phyloP scores from a whole-genome alignment of 2,888 invertebrate genomes.

The Metalampra italica region DNA sequence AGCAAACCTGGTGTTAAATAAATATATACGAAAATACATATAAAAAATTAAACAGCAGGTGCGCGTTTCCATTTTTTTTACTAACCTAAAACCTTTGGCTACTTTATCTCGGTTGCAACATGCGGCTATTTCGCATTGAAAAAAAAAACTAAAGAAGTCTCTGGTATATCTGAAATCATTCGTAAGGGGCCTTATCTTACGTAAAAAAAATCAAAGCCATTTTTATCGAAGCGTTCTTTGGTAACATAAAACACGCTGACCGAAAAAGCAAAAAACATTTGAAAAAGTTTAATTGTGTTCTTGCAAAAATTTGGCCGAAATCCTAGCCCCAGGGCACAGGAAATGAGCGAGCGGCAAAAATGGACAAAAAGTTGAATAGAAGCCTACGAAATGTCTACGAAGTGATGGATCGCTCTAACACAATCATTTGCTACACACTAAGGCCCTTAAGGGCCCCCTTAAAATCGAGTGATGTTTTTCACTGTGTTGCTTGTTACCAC shows the following conservation, averaged over 20 bases:
- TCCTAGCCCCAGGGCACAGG: conserved; percentile 61
- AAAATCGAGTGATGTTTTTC: conserved; percentile 73
- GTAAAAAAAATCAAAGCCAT: conserved; percentile 40
- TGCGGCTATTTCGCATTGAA: conserved; percentile 29
- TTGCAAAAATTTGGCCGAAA: conserved; percentile 62
- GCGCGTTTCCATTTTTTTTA: conserved; percentile 17
- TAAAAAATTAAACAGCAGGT: conserved; percentile 14
- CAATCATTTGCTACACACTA: conserved; percentile 65
- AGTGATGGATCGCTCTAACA: conserved; percentile 74
- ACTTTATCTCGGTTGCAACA: conserved; percentile 37
- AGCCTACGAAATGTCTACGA: conserved; percentile 61
- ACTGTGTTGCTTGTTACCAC: conserved; percentile 44
- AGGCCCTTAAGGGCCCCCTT: conserved; percentile 72
- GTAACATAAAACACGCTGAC: conserved; percentile 69
- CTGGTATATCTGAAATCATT: conserved; percentile 23
- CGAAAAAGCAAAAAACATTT: conserved; percentile 43
- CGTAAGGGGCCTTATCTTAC: conserved; percentile 38
- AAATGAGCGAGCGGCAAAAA: conserved; percentile 64
- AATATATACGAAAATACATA: neutral
- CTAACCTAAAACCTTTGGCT: conserved; percentile 32
- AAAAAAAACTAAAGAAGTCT: conserved; percentile 34
- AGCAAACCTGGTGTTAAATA: no score
- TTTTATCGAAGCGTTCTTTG: conserved; percentile 35
- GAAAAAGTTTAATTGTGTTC: conserved; percentile 65
- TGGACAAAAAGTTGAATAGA: conserved; percentile 47